phyloP scores from a whole-genome alignment of 2,888 invertebrate species.

The Lydus trimaculatus region DNA sequence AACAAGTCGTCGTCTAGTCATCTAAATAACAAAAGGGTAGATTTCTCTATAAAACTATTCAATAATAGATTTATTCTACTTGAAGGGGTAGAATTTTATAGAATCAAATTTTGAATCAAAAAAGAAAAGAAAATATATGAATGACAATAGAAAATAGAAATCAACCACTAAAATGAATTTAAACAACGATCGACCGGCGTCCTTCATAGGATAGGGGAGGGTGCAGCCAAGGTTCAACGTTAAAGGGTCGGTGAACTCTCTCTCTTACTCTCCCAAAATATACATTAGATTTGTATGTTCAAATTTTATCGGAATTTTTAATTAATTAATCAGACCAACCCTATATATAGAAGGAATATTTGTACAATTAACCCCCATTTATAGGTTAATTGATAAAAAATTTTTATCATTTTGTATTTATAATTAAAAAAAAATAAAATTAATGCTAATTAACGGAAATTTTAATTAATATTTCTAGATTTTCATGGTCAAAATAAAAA shows the following conservation, averaged over 20 bases:
- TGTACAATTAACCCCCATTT: neutral
- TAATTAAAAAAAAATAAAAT: too few relatives aligned
- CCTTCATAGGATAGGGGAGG: slow-evolving; percentile 7
- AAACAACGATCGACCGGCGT: slow-evolving; percentile 8
- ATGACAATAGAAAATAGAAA: neutral
- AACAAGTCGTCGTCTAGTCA: too few relatives aligned
- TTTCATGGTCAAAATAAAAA: neutral
- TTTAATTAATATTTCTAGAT: too few relatives aligned
- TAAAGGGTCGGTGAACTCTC: neutral
- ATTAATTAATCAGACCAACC: neutral
- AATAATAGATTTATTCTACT: too few relatives aligned
- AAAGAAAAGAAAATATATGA: neutral
- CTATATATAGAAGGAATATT: neutral
- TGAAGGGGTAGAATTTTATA: too few relatives aligned
- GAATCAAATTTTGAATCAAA: neutral
- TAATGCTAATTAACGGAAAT: too few relatives aligned
- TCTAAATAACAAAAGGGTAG: too few relatives aligned
- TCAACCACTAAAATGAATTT: neutral
- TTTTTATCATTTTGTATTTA: too few relatives aligned
- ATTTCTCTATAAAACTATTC: too few relatives aligned
- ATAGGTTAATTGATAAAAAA: too few relatives aligned
- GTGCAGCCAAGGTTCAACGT: neutral
- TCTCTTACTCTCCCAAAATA: too few relatives aligned
- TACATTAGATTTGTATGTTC: neutral
- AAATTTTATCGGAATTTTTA: neutral